phyloP scores from a whole-genome alignment of 2,797 vertebrate genomes.

The Premnoplex brunnescens region DNA sequence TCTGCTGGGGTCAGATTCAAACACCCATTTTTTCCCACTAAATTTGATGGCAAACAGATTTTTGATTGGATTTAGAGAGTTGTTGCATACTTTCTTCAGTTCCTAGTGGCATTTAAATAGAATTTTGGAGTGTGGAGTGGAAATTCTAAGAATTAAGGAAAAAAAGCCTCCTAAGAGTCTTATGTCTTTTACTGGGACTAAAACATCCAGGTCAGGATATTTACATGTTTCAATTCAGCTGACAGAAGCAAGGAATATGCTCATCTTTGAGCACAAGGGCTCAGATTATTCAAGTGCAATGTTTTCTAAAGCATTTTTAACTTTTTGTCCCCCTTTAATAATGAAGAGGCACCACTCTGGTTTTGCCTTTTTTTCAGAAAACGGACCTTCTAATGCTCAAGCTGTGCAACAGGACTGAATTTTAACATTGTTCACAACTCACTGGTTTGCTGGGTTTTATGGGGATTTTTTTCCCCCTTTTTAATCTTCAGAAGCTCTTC shows the following conservation, averaged over 20 bases:
- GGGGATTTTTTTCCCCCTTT: not conserved
- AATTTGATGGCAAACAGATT: not conserved
- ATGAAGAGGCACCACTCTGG: not conserved
- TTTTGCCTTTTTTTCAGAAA: not conserved
- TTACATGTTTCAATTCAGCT: not conserved
- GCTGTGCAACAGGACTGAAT: not conserved
- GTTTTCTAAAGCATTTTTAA: not conserved
- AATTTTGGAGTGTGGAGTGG: not conserved
- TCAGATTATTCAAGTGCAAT: not conserved
- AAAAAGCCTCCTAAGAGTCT: not conserved
- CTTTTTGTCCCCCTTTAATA: not conserved
- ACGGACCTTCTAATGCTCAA: not conserved
- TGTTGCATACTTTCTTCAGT: not conserved
- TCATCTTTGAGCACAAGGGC: not conserved
- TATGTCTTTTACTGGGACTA: not conserved
- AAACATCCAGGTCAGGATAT: not conserved
- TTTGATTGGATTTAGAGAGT: not conserved
- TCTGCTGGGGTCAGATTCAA: not conserved
- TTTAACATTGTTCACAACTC: conserved; percentile 2
- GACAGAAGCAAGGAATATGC: not conserved
- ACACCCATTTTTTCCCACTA: not conserved
- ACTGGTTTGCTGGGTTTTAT: not conserved
- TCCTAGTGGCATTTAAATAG: not conserved
- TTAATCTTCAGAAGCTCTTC: conserved; percentile 23
- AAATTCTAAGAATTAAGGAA: not conserved